Percentiles rank a stretch among this genome's conserved stretches.
These are phyloP conservation scores for Aspidapion aeneum DNA, from an alignment of 2,888 invertebrate species.

Conservation along the genomic window DNA sequence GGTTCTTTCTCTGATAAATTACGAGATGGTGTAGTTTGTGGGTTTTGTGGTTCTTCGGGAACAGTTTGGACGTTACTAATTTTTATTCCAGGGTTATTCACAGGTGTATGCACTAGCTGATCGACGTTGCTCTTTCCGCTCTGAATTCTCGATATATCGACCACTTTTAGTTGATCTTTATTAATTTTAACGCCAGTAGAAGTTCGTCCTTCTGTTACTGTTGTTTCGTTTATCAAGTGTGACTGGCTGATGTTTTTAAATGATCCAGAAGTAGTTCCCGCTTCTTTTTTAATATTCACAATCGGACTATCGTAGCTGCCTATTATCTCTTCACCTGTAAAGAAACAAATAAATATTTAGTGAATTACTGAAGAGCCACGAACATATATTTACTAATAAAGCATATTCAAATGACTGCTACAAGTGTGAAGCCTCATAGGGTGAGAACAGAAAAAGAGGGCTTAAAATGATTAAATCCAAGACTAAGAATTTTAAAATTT, in stretches of 20 bases:
- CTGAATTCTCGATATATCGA: slow-evolving; percentile 19
- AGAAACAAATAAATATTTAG: too few species aligned
- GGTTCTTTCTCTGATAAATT: too few species aligned
- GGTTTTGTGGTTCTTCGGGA: slow-evolving; percentile 10
- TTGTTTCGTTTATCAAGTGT: slow-evolving; percentile 28
- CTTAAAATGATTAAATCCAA: too few species aligned
- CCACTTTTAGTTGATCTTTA: slow-evolving; percentile 11
- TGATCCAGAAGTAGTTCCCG: slow-evolving; percentile 16
- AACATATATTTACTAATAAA: too few species aligned
- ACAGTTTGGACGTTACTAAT: slow-evolving; percentile 27
- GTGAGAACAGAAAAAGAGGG: too few species aligned
- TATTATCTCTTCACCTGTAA: slow-evolving; percentile 30
- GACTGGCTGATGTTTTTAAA: slow-evolving; percentile 20
- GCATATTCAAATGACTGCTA: too few species aligned
- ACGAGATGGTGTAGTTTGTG: background rate
- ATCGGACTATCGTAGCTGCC: slow-evolving; percentile 31
- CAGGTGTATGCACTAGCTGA: slow-evolving; percentile 5
- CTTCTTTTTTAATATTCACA: slow-evolving; percentile 21
- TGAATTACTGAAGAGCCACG: too few species aligned
- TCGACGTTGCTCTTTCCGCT: slow-evolving; percentile 12
- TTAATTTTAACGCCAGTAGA: slow-evolving; percentile 2
- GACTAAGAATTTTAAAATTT: too few species aligned
- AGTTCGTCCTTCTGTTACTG: slow-evolving; percentile 18
- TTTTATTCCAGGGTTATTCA: slow-evolving; percentile 20
- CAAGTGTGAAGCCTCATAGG: too few species aligned